Conservation (phyloP, 2,113 vertebrate genomes). For the Eurystomus gularis region DNA sequence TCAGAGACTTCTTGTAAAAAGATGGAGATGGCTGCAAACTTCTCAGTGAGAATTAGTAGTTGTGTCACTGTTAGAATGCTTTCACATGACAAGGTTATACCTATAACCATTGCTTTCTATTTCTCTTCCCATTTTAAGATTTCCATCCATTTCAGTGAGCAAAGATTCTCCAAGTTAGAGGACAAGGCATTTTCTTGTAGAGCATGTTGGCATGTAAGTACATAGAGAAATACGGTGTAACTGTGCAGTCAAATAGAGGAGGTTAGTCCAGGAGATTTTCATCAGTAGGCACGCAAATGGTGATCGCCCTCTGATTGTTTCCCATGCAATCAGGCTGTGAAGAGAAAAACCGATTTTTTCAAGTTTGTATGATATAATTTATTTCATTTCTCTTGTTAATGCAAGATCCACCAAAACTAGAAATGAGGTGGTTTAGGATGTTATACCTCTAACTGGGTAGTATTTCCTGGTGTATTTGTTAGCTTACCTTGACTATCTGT, state of each 20-base stretch:
- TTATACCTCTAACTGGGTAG: neutral
- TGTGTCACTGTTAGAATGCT: neutral
- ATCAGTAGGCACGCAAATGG: neutral
- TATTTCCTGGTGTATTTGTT: neutral
- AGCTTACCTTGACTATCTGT: neutral
- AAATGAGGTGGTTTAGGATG: fast-evolving
- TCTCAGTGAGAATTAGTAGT: neutral
- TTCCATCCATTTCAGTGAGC: neutral
- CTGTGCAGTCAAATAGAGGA: neutral
- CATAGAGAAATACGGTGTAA: neutral
- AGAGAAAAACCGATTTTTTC: neutral
- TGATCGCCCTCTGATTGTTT: neutral
- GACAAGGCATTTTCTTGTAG: neutral
- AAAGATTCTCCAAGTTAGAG: neutral
- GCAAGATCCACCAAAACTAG: neutral
- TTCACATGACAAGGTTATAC: neutral
- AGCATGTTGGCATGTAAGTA: neutral
- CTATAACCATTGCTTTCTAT: neutral
- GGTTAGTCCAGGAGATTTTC: neutral
- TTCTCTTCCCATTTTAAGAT: neutral
- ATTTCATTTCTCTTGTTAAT: neutral
- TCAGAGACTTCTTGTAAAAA: neutral
- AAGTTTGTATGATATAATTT: neutral
- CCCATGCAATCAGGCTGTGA: neutral
- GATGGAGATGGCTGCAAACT: neutral